A percentile compares a stretch with the other conserved stretches of the same genome.
These are phyloP conservation scores for Calyptommatus sinebrachiatus DNA, from an alignment of 2,113 vertebrate genomes.

Conservation along the genomic window DNA sequence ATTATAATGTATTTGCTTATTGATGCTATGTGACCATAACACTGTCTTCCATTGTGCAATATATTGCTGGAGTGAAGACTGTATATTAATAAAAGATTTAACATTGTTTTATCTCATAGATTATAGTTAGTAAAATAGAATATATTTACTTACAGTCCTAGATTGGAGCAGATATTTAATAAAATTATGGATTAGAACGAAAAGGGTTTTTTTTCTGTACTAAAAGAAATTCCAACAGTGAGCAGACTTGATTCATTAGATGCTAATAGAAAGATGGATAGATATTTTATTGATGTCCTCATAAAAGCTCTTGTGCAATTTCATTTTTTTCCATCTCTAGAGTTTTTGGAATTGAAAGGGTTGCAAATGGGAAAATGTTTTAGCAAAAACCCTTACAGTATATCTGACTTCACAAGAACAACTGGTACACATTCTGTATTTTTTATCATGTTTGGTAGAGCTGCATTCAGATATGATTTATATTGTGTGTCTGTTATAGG, in stretches of 20 bases:
- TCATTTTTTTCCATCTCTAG: neutral
- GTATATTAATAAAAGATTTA: neutral
- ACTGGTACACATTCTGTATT: too few relatives aligned
- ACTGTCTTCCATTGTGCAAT: constrained; percentile 28
- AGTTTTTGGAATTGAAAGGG: neutral
- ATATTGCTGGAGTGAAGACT: neutral
- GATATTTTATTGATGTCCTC: too few relatives aligned
- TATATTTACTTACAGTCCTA: too few relatives aligned
- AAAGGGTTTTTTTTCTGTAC: neutral
- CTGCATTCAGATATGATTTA: too few relatives aligned
- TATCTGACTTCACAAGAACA: too few relatives aligned
- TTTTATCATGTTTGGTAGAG: too few relatives aligned
- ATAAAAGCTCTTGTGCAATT: neutral
- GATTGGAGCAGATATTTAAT: neutral
- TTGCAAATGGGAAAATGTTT: neutral
- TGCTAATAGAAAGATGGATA: neutral
- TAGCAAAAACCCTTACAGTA: neutral
- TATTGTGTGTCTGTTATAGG: too few relatives aligned
- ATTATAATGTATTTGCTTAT: constrained; percentile 37
- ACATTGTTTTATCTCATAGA: neutral
- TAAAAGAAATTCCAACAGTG: neutral
- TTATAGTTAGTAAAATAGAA: neutral
- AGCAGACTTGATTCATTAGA: neutral
- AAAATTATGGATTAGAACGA: neutral
- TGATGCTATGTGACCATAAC: constrained; percentile 19